Percentiles rank a stretch among this genome's conserved stretches.
Conservation (phyloP, 2,888 invertebrate species). For the Amiota communis region DNA sequence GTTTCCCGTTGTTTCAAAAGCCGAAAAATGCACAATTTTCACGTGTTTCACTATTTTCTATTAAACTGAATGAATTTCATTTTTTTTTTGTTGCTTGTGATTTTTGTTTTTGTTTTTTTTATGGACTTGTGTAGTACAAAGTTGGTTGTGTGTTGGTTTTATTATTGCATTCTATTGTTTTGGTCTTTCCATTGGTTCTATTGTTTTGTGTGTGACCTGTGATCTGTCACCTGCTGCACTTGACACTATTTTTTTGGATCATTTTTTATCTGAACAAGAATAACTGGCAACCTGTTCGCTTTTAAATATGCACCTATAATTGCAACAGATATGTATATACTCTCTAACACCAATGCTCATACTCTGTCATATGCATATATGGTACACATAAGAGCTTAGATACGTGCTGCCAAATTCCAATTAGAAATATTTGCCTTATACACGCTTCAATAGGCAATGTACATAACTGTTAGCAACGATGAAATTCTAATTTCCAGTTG, state of each 20-base stretch:
- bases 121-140: slow-evolving; percentile 38
- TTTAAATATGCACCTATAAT: slow-evolving; percentile 40
- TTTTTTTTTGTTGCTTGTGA: slow-evolving; percentile 14
- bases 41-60: slow-evolving; percentile 38
- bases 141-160: not conserved
- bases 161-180: too few relatives aligned
- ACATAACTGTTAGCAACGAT: not conserved
- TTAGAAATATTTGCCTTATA: too few relatives aligned
- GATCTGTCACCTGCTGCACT: not conserved
- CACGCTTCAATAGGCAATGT: too few relatives aligned
- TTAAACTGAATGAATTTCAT: slow-evolving; percentile 38
- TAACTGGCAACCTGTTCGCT: slow-evolving; percentile 57
- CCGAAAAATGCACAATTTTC: slow-evolving; percentile 42
- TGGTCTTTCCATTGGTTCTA: too few relatives aligned
- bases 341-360: too few relatives aligned
- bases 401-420: too few relatives aligned
- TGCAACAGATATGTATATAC: too few relatives aligned
- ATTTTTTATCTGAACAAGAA: not conserved
- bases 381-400: too few relatives aligned
- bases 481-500: slow-evolving; percentile 13
- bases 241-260: not conserved
- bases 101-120: slow-evolving; percentile 26
- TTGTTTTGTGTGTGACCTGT: too few relatives aligned
- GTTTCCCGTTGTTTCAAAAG: slow-evolving; percentile 20
- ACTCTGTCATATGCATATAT: too few relatives aligned